Evolutionary conservation across 2,797 vertebrate species (phyloP).

Genomic region (Calcarius lapponicus): DNA sequence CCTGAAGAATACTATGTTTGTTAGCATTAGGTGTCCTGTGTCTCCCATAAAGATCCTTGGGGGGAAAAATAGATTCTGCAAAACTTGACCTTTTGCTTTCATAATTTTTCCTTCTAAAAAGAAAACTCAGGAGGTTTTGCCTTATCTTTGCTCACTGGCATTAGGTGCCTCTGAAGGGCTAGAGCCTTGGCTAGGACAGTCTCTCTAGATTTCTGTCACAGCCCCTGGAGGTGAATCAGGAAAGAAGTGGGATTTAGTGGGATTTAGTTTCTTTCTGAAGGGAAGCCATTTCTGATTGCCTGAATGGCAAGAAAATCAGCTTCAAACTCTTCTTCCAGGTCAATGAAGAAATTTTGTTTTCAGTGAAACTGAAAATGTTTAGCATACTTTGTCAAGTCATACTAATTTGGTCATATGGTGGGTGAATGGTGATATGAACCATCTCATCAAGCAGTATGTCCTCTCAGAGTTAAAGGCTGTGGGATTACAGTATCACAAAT

Average conservation of each 20-base stretch:
- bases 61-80: rapidly evolving
- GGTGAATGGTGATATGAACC: background rate
- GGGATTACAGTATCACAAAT: background rate
- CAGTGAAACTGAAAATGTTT: background rate
- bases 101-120: background rate
- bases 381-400: background rate
- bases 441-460: background rate
- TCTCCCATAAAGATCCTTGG: background rate
- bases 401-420: background rate
- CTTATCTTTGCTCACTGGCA: background rate
- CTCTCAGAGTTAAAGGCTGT: background rate
- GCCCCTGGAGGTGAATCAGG: background rate
- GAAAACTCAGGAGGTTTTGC: background rate
- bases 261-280: background rate
- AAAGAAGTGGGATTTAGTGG: background rate
- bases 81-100: background rate
- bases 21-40: background rate
- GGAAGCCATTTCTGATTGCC: background rate
- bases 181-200: background rate
- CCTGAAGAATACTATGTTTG: background rate
- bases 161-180: background rate
- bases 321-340: background rate
- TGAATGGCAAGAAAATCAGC: background rate
- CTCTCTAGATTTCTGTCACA: background rate
- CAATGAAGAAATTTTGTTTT: background rate